Percentiles rank a stretch among this genome's conserved stretches.
Conservation (phyloP, 2,888 invertebrate genomes). For the Folsomia manolachei region DNA sequence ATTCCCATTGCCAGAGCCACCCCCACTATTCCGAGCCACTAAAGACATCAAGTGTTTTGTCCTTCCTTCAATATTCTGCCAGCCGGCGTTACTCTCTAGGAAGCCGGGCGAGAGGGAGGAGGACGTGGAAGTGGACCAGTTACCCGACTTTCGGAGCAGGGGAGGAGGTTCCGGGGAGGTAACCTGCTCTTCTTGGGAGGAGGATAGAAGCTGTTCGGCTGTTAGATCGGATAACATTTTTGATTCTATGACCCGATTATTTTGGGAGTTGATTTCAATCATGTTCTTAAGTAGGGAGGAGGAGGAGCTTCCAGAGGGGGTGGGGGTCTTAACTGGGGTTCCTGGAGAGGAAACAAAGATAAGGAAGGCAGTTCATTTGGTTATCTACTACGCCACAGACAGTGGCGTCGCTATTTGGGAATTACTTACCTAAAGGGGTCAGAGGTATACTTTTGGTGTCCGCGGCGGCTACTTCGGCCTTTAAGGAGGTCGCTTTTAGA, state of each 20-base stretch:
- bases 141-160: too few species aligned
- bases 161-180: too few species aligned
- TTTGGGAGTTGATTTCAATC: slow-evolving; percentile 28
- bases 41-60: slow-evolving; percentile 67
- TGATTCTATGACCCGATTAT: slow-evolving; percentile 26
- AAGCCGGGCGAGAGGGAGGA: slow-evolving; percentile 9
- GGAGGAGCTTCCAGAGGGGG: neutral
- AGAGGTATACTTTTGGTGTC: too few species aligned
- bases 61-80: slow-evolving; percentile 60
- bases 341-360: too few species aligned
- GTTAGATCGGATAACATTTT: neutral
- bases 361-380: too few species aligned
- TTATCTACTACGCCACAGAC: too few species aligned
- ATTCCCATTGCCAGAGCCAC: slow-evolving; percentile 54
- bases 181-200: neutral
- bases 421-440: too few species aligned
- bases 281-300: slow-evolving; percentile 31
- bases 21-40: slow-evolving; percentile 62
- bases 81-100: slow-evolving; percentile 31
- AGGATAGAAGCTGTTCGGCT: neutral
- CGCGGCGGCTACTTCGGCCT: too few species aligned
- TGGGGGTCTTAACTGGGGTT: neutral
- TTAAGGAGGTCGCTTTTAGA: too few species aligned
- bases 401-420: too few species aligned
- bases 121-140: too few species aligned